Evolutionary conservation across 2,113 vertebrate species (phyloP).

Genomic region (Barnardius zonarius): DNA sequence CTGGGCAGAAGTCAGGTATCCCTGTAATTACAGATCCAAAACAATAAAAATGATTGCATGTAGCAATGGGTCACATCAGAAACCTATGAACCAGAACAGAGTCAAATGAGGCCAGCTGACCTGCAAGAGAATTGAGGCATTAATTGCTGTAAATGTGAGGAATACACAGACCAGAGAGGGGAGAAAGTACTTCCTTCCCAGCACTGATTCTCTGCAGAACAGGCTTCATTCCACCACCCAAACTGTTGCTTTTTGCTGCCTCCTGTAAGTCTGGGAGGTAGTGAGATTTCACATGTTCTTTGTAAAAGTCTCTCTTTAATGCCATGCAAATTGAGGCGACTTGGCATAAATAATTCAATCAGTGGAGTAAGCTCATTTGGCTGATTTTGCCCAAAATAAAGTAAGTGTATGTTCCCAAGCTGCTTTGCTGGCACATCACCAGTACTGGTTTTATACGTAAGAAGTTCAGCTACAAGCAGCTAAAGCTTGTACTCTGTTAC

Average conservation of each 20-base stretch:
- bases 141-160: not conserved
- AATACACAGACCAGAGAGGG: not conserved
- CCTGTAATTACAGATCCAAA: not conserved
- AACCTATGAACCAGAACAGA: not conserved
- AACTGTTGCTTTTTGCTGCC: not conserved
- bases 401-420: not conserved
- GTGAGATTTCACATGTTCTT: rapidly evolving
- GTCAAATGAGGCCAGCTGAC: not conserved
- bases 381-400: not conserved
- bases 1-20: not conserved
- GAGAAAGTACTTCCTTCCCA: not conserved
- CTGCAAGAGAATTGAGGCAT: not conserved
- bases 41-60: not conserved
- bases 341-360: not conserved
- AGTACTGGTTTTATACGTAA: not conserved
- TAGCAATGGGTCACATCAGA: not conserved
- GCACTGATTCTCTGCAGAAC: not conserved
- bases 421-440: not conserved
- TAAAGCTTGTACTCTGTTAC: not conserved
- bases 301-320: not conserved
- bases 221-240: not conserved
- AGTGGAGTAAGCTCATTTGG: not conserved
- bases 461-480: not conserved
- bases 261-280: not conserved
- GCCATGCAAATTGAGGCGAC: not conserved